A percentile compares a stretch with the other conserved stretches of the same genome.
Evolutionary conservation across 2,113 vertebrate species (phyloP).

Genomic region (Neofelis nebulosa): DNA sequence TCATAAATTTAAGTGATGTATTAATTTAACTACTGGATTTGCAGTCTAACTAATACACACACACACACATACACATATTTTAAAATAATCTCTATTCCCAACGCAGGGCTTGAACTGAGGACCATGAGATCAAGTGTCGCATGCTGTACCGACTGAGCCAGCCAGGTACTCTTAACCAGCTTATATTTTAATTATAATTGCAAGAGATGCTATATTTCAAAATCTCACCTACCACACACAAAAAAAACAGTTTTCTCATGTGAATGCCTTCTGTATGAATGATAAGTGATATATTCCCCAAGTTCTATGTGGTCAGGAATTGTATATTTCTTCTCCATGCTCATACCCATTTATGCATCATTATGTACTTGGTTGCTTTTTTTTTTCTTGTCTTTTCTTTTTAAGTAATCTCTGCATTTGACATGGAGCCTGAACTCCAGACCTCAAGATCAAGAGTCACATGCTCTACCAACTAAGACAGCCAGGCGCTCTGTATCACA

Average conservation of each 20-base stretch:
- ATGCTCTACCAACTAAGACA: not conserved
- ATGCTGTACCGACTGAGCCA: not conserved
- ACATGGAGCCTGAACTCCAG: not conserved
- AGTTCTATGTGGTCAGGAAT: not conserved
- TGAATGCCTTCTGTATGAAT: not conserved
- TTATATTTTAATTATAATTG: constrained; percentile 39
- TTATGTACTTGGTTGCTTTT: not conserved
- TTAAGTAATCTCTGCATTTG: not conserved
- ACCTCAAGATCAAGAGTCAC: not conserved
- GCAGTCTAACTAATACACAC: not conserved
- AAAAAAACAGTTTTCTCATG: not conserved
- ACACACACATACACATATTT: not conserved
- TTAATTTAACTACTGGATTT: not conserved
- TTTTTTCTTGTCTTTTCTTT: not conserved
- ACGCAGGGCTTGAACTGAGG: not conserved
- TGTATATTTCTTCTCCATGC: not conserved
- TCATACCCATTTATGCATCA: not conserved
- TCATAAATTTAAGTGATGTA: not conserved
- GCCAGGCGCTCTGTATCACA: not conserved
- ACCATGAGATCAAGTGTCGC: not conserved
- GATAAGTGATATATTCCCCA: not conserved
- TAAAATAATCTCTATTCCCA: not conserved
- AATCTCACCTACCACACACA: not conserved
- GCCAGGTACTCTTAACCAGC: not conserved
- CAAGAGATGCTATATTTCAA: not conserved